Base-by-base conservation (phyloP, 2,888 invertebrate genomes). In the Tiliacea aurago region DNA sequence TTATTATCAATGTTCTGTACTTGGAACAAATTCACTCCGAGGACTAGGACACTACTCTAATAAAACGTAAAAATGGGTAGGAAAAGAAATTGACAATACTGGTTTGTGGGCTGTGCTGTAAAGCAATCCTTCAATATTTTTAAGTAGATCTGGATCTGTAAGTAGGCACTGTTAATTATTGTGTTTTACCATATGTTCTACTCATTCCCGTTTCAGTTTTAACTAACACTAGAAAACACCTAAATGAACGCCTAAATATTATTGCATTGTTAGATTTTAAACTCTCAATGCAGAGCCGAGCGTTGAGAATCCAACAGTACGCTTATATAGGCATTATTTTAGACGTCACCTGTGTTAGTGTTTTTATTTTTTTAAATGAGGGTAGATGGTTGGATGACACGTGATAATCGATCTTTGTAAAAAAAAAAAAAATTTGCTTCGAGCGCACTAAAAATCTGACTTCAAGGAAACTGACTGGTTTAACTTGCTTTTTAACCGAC, bases 51-150 rank as follows among this genome's bases (percentile, higher is more conserved):
- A 43, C 45, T 66, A 49, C 41, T 76, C 53, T 47, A 71, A 77
- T 69, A 66, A 66, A 84, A 61, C 43, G 65, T 74, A 71, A 61
- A 64, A 78, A 83, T 83, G 83, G 76, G 84, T 80, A 80, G 79
- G 72, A 92, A 91, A 91, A 83, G 88, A 90, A 92, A 91, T 90
- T 91, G 86, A 88, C 82, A 47, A 33, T 55, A 74, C 47, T 62
- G 47, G 55, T 65, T 53, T 58, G 47, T 15, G 41, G 45, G 53
- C n/a, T 61, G 28, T 64, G 28, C 11, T 59, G 18, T 33, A 18
- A 56, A 56, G 45, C 23, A 51, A 55, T 61, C 13, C 15, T 58
- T 11, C 18, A 49, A 59, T 67, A 7, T 47, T 56, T 18, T 47
- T 73, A 18, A 23, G 23, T 76, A 41, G 28, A n/a, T n/a, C n/a